These are phyloP conservation scores for Willowsia nigromaculata DNA, from an alignment of 2,888 invertebrate species.

Conservation along the genomic window DNA sequence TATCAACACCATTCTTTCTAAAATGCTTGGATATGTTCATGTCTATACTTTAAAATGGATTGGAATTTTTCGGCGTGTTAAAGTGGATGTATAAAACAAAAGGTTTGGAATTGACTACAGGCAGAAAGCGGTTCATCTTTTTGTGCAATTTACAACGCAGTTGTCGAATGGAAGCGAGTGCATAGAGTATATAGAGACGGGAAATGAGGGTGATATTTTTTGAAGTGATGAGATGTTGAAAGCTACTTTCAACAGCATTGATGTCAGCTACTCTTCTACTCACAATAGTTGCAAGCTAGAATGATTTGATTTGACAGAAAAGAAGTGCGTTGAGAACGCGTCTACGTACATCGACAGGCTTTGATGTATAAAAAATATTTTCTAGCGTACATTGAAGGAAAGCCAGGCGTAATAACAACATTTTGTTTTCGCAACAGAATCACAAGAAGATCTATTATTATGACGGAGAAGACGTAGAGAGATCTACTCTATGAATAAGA, in stretches of 20 bases:
- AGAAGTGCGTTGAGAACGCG: not conserved
- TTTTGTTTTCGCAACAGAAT: not conserved
- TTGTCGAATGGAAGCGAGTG: not conserved
- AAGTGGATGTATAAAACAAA: not conserved
- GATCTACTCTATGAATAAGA: not conserved
- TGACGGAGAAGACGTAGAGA: not conserved
- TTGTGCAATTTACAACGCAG: no score
- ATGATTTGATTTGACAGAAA: constrained; percentile 13
- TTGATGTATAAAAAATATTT: not conserved
- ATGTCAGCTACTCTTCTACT: not conserved
- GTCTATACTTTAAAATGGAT: not conserved
- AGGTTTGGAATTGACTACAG: not conserved
- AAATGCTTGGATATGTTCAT: not conserved
- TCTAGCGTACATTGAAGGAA: not conserved
- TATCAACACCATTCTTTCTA: not conserved
- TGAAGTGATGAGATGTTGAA: not conserved
- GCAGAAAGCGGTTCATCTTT: not conserved
- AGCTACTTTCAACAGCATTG: not conserved
- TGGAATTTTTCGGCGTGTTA: not conserved
- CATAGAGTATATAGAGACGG: not conserved
- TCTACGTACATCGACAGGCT: not conserved
- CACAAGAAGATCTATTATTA: not conserved
- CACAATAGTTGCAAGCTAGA: not conserved
- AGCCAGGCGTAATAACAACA: not conserved
- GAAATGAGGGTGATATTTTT: not conserved